Conservation (phyloP, 2,888 invertebrate species). For the Lochmaea crataegi region DNA sequence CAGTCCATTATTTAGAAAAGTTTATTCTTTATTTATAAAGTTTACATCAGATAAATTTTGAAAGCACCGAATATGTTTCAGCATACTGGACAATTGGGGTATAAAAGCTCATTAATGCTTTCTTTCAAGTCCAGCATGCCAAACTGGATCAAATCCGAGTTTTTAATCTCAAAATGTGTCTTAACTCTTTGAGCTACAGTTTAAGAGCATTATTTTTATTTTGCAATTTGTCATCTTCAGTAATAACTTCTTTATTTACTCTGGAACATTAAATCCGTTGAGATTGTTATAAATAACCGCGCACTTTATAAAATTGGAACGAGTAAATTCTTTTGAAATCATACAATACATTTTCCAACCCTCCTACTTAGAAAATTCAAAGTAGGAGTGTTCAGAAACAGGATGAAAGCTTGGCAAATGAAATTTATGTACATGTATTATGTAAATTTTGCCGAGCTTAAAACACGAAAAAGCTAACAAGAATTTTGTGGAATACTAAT, state of each 20-base stretch:
- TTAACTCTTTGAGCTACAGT: too few relatives aligned
- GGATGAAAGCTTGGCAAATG: slow-evolving; percentile 37
- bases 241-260: not conserved
- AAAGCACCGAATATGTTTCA: too few relatives aligned
- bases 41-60: too few relatives aligned
- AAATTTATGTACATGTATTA: slow-evolving; percentile 41
- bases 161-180: too few relatives aligned
- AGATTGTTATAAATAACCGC: slow-evolving; percentile 24
- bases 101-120: too few relatives aligned
- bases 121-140: too few relatives aligned
- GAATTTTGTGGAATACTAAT: slow-evolving; percentile 38
- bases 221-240: not conserved
- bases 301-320: slow-evolving; percentile 31
- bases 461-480: slow-evolving; percentile 38
- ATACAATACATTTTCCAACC: slow-evolving; percentile 36
- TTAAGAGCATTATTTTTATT: not conserved
- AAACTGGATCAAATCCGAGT: too few relatives aligned
- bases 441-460: slow-evolving; percentile 37
- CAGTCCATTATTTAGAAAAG: too few relatives aligned
- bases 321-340: slow-evolving; percentile 32
- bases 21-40: too few relatives aligned
- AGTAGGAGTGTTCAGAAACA: slow-evolving; percentile 36
- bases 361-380: slow-evolving; percentile 32
- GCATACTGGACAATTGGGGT: too few relatives aligned
- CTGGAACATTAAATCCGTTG: not conserved